A percentile compares a stretch with the other conserved stretches of the same genome.
These are phyloP conservation scores for Premnoplex brunnescens DNA, from an alignment of 2,797 vertebrate genomes.

Conservation along the genomic window DNA sequence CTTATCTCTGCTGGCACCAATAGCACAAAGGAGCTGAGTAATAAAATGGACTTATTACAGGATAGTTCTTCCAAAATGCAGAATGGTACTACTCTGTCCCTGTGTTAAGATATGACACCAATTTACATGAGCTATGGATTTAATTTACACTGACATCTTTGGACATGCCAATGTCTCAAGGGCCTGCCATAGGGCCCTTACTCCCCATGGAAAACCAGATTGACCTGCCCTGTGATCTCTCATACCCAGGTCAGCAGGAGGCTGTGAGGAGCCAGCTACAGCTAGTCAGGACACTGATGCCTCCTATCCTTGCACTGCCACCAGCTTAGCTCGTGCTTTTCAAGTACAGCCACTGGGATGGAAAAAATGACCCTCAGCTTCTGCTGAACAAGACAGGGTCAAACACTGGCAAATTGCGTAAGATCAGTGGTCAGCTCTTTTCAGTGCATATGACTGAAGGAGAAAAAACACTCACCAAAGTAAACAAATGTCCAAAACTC, in stretches of 20 bases:
- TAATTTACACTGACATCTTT: background rate
- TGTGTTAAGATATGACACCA: background rate
- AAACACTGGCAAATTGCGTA: background rate
- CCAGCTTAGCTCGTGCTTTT: background rate
- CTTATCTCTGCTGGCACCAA: background rate
- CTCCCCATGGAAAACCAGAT: background rate
- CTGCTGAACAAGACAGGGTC: background rate
- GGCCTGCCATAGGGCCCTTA: background rate
- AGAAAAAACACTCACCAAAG: background rate
- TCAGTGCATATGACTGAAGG: background rate
- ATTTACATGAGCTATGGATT: background rate
- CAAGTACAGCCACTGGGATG: background rate
- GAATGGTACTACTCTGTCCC: background rate
- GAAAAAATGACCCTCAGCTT: background rate
- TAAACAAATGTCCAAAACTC: background rate
- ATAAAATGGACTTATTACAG: background rate
- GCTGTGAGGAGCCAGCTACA: background rate
- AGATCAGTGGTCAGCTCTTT: background rate
- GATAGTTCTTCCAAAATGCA: background rate
- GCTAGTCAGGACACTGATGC: background rate
- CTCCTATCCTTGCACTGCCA: background rate
- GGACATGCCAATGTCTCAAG: rapidly evolving
- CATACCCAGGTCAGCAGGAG: rapidly evolving
- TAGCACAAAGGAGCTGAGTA: background rate
- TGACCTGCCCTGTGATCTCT: background rate